Conservation (phyloP, 2,888 invertebrate species). For the Agriopis marginaria region DNA sequence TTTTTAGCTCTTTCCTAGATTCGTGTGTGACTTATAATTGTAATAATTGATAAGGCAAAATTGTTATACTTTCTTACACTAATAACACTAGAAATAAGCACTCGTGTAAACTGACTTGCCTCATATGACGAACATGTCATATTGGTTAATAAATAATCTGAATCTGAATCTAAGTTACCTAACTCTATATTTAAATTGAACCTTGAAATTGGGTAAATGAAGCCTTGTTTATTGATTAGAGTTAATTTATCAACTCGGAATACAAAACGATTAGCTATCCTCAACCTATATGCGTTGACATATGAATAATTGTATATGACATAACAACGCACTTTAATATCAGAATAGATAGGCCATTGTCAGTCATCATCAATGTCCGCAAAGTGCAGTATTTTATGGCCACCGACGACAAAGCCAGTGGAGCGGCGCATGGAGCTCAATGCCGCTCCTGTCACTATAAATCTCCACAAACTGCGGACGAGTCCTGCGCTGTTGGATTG, state of each 20-base stretch:
- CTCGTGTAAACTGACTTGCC: too few species aligned
- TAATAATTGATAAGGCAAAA: too few species aligned
- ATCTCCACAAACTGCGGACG: conserved; percentile 58
- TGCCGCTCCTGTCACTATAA: conserved; percentile 61
- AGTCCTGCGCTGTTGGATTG: conserved; percentile 48
- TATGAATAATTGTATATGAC: conserved; percentile 3
- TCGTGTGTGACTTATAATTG: too few species aligned
- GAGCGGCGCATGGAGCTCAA: conserved; percentile 34
- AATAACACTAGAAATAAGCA: too few species aligned
- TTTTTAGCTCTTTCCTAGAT: too few species aligned
- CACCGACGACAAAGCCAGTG: conserved; percentile 48
- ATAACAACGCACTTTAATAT: conserved; percentile 42
- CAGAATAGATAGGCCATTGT: conserved; percentile 58
- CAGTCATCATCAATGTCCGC: conserved; percentile 64
- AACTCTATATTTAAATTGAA: too few species aligned
- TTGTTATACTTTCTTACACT: too few species aligned
- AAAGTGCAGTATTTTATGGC: conserved; percentile 63
- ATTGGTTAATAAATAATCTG: too few species aligned
- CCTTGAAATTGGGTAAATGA: too few species aligned
- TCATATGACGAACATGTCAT: too few species aligned
- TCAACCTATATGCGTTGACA: conserved; percentile 2
- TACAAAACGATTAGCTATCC: not conserved
- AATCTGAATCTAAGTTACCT: too few species aligned
- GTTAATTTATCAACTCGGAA: not conserved
- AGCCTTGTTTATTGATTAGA: not conserved